A percentile compares a stretch with the other conserved stretches of the same genome.
These are phyloP conservation scores for Pygathrix nemaeus DNA, from an alignment of 2,113 vertebrate species.

Conservation along the genomic window DNA sequence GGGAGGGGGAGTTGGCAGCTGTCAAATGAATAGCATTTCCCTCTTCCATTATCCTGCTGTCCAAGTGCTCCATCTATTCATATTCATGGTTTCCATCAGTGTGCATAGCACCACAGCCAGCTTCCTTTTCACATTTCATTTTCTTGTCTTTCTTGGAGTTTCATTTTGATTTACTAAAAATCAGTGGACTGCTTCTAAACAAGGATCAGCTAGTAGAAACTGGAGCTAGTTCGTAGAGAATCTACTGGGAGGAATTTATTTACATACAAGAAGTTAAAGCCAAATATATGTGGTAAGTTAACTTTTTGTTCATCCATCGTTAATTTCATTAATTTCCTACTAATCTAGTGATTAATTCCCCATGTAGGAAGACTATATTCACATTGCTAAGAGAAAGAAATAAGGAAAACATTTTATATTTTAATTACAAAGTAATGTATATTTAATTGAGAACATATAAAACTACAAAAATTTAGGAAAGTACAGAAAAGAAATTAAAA, in stretches of 20 bases:
- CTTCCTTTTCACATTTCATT: slow-evolving; percentile 32
- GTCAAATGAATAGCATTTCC: slow-evolving; percentile 51
- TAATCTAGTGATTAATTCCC: slow-evolving; percentile 6
- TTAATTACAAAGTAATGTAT: neutral
- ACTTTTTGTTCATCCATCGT: neutral
- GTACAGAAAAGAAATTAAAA: slow-evolving; percentile 35
- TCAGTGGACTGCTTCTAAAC: slow-evolving; percentile 34
- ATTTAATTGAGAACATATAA: slow-evolving; percentile 24
- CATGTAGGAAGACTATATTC: neutral
- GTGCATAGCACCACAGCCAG: neutral
- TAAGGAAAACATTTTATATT: slow-evolving; percentile 16
- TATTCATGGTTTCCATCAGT: slow-evolving; percentile 35
- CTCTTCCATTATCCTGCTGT: slow-evolving; percentile 1
- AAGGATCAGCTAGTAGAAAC: slow-evolving; percentile 33
- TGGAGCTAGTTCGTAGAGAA: slow-evolving; percentile 2
- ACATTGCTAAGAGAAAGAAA: slow-evolving; percentile 10
- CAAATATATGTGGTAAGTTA: slow-evolving; percentile 34
- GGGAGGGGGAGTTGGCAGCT: slow-evolving; percentile 49
- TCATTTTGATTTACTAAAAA: slow-evolving; percentile 16
- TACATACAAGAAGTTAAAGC: slow-evolving; percentile 41
- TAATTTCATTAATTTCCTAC: neutral
- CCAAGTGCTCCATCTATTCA: neutral
- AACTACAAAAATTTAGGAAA: slow-evolving; percentile 6
- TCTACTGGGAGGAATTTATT: slow-evolving; percentile 33
- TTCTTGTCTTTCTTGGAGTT: slow-evolving; percentile 13